Base-by-base conservation (phyloP, 64 coral and sea anemone species). In the Montipora foliosa region DNA sequence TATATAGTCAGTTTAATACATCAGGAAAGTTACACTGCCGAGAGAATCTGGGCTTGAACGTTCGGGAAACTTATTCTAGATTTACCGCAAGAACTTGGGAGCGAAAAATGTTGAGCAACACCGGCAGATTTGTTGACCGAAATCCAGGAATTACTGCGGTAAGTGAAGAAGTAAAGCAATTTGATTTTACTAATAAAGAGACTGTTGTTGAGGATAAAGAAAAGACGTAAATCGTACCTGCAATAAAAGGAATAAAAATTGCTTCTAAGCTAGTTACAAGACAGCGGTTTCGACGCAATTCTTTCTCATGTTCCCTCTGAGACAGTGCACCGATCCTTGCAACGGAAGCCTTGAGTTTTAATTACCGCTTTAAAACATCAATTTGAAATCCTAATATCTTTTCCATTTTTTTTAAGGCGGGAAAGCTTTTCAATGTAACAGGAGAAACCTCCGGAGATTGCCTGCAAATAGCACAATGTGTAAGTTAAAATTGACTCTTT, bases 121-220 rank as follows among this genome's bases (percentile, higher is more conserved):
- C 75, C 67, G 96, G 96, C 6, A 98, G 61, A 85, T 98, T 94
- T 78, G 95, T 98, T 49, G 96, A 98, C 89, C 90, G 96, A 92
- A 98, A 95, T 88, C 81, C 90, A 57, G 94, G 90, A 53, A 95
- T 88, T 66, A 69, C 92, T 55, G 80, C 94, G 59, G 94, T 92
- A 92, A 92, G 90, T 90, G 60, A 6, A 4, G 5, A 8, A 29
- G 15, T 14, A 50, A 47, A 62, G 16, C 19, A 58, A 84, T 67
- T 25, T 16, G 11, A 24, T 76, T 10, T 78, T 1, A 47, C 46
- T 17, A 49, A 8, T 78, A 4, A 44, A 55, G 22, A 12, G 37
- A 37, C 37, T 77, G 13, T 77, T 46, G 37, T 44, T 77, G 10
- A 5, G 5, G 16, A 17, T 49, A 47, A 48, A 16, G 1, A 50